Percentiles rank a stretch among this genome's conserved stretches.
Conservation (phyloP, 2,797 vertebrate species). For the Aplochiton taeniatus region DNA sequence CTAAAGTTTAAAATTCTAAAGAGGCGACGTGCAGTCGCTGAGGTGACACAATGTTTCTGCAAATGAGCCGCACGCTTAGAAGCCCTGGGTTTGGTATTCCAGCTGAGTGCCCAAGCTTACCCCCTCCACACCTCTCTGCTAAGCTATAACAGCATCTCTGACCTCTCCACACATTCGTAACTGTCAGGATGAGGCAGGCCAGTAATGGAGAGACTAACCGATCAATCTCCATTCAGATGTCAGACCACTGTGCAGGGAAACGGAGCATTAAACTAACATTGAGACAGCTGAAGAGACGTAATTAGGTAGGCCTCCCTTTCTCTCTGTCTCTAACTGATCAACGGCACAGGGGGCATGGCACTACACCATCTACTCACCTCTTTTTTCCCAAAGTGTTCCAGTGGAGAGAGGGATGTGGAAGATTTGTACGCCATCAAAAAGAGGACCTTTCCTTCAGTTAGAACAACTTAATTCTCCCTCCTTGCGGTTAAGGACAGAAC, state of each 20-base stretch:
- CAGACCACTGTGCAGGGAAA: not conserved
- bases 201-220: not conserved
- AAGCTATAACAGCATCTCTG: not conserved
- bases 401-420: no score
- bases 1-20: no score
- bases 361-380: no score
- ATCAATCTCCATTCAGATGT: slow-evolving; percentile 2
- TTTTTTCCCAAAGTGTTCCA: no score
- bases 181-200: not conserved
- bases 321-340: not conserved
- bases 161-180: not conserved
- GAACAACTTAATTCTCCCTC: no score
- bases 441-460: no score
- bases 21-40: no score
- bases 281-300: not conserved
- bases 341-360: no score
- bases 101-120: not conserved
- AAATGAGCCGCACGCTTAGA: not conserved
- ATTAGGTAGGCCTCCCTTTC: not conserved
- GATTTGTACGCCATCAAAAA: no score
- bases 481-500: no score
- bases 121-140: not conserved
- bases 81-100: not conserved
- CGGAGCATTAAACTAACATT: not conserved
- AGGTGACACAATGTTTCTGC: no score